Conservation (phyloP, 2,888 invertebrate genomes). For the Hypomecis atomaria region DNA sequence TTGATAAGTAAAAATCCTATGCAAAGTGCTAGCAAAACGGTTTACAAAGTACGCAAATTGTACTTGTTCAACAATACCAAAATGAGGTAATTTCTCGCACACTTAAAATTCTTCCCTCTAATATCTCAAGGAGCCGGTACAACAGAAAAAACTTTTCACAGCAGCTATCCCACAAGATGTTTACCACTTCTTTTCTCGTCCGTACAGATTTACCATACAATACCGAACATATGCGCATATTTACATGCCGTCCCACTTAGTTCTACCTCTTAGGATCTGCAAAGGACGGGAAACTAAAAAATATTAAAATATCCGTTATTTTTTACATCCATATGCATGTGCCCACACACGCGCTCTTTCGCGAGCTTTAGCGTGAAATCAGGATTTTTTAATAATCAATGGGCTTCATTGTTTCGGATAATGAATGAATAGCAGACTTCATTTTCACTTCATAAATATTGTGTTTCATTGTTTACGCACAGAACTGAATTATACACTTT, state of each 20-base stretch:
- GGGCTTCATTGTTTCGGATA: slow-evolving; percentile 4
- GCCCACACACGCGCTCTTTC: slow-evolving; percentile 46
- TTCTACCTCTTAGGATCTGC: slow-evolving; percentile 56
- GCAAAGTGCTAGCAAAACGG: too few relatives aligned
- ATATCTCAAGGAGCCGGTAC: not conserved
- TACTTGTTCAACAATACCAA: too few relatives aligned
- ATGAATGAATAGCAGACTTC: not conserved
- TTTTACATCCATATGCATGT: slow-evolving; percentile 55
- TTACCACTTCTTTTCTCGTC: slow-evolving; percentile 30
- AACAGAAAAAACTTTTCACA: not conserved
- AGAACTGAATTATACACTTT: too few relatives aligned
- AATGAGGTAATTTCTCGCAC: too few relatives aligned
- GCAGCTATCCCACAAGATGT: slow-evolving; percentile 31
- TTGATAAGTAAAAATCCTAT: too few relatives aligned
- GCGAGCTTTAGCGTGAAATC: slow-evolving; percentile 32
- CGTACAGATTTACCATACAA: slow-evolving; percentile 70
- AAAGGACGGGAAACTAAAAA: slow-evolving; percentile 59
- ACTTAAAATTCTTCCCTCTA: too few relatives aligned
- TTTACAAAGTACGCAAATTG: too few relatives aligned
- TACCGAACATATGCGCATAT: slow-evolving; percentile 74
- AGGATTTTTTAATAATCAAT: slow-evolving; percentile 12
- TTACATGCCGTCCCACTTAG: slow-evolving; percentile 56
- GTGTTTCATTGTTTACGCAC: too few relatives aligned
- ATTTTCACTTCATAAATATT: slow-evolving; percentile 5
- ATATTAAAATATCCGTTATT: slow-evolving; percentile 50